Evolutionary conservation across 1,140 invertebrate genomes (phyloP).

Genomic region (Pteromalus puparum): DNA sequence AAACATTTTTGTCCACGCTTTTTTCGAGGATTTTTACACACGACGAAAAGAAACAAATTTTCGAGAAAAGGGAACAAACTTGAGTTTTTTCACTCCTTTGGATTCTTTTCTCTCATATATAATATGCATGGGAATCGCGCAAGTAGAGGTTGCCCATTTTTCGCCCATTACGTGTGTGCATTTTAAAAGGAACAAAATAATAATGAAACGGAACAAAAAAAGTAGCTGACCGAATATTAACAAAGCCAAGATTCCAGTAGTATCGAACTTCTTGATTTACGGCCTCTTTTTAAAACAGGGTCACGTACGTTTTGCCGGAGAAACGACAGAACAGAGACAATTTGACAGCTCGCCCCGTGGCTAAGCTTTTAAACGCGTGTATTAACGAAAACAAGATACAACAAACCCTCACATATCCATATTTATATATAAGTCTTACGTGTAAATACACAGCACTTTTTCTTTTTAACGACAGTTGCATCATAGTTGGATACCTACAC

Average conservation of each 20-base stretch:
- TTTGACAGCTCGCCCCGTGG: neutral
- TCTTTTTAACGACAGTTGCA: slow-evolving; percentile 21
- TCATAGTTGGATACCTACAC: neutral
- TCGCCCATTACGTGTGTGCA: slow-evolving; percentile 6
- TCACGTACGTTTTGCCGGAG: slow-evolving; percentile 42
- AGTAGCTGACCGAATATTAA: neutral
- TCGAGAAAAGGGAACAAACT: slow-evolving; percentile 24
- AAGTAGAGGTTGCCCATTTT: neutral
- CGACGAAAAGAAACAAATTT: slow-evolving; percentile 17
- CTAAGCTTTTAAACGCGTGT: neutral
- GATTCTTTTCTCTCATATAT: neutral
- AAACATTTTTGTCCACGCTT: slow-evolving; percentile 20
- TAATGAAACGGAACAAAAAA: neutral
- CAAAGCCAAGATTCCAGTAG: neutral
- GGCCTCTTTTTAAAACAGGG: slow-evolving; percentile 40
- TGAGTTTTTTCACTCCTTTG: slow-evolving; percentile 14
- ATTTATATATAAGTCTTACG: slow-evolving; percentile 39
- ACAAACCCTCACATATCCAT: slow-evolving; percentile 43
- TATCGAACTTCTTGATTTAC: neutral
- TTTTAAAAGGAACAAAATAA: slow-evolving; percentile 16
- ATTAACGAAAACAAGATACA: slow-evolving; percentile 17
- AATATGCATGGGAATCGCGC: neutral
- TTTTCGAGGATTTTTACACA: slow-evolving; percentile 26
- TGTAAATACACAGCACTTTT: slow-evolving; percentile 41
- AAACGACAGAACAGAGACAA: slow-evolving; percentile 5